Evolutionary conservation across 2,113 vertebrate species (phyloP).

Genomic region (Anhinga rufa): DNA sequence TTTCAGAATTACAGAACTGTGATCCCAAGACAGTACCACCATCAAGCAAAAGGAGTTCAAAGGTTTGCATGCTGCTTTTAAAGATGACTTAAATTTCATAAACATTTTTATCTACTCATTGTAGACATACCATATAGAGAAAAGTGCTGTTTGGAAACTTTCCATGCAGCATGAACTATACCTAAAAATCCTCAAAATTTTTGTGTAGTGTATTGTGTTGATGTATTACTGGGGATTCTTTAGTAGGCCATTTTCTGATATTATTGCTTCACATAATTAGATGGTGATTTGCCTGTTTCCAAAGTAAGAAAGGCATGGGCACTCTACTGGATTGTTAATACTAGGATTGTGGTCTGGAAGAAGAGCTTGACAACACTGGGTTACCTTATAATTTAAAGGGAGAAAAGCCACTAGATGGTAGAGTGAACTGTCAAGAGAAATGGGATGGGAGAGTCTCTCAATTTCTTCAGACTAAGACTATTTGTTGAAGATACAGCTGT

Average conservation of each 20-base stretch:
- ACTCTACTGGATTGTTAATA: neutral
- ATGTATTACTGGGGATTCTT: neutral
- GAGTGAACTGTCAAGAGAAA: neutral
- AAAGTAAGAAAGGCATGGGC: too few species aligned
- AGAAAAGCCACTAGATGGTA: neutral
- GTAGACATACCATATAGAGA: neutral
- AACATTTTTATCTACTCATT: neutral
- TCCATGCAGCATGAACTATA: neutral
- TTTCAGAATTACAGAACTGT: neutral
- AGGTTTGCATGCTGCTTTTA: neutral
- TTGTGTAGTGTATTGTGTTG: neutral
- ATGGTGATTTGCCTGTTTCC: neutral
- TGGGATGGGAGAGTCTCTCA: neutral
- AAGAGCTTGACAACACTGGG: neutral
- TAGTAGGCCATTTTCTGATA: neutral
- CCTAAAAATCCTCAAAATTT: neutral
- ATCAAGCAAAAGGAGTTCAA: neutral
- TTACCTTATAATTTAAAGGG: neutral
- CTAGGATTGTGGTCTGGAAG: neutral
- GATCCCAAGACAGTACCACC: neutral
- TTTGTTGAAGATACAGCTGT: neutral
- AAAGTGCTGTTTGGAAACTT: neutral
- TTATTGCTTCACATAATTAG: neutral
- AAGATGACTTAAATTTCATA: neutral
- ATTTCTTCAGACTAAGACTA: neutral